Conservation (phyloP, 2,888 invertebrate species). For the Arenicola marina region DNA sequence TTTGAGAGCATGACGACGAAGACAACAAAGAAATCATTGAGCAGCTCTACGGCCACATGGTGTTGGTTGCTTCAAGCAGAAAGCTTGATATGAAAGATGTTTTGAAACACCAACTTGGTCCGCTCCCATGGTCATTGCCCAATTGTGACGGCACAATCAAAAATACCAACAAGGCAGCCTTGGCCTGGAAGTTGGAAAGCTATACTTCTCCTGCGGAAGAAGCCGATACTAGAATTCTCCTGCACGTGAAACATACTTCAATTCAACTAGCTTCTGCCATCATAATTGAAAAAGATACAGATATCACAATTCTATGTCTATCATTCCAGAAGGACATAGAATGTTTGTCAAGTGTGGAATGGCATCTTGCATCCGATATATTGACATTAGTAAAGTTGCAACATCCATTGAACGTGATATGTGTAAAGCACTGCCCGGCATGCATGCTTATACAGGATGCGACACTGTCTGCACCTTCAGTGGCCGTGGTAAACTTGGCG, state of each 20-base stretch:
- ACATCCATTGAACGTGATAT: constrained; percentile 19
- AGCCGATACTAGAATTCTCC: too few relatives aligned
- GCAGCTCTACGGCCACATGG: neutral
- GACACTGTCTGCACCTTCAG: constrained; percentile 29
- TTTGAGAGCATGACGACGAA: neutral
- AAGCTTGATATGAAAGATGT: constrained; percentile 12
- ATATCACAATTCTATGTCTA: too few relatives aligned
- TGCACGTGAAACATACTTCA: too few relatives aligned
- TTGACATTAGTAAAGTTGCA: too few relatives aligned
- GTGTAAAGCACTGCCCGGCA: constrained; percentile 19
- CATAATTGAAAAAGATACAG: too few relatives aligned
- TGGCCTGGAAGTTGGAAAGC: constrained; percentile 15
- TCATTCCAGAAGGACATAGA: too few relatives aligned
- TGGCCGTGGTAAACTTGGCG: constrained; percentile 20
- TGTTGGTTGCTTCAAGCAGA: neutral
- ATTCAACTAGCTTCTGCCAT: too few relatives aligned
- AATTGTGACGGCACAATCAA: constrained; percentile 19
- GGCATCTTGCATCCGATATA: too few relatives aligned
- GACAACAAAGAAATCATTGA: neutral
- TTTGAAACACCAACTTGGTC: constrained; percentile 24
- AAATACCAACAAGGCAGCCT: constrained; percentile 23
- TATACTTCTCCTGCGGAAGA: constrained; percentile 18
- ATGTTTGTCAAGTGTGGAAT: too few relatives aligned
- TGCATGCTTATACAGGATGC: constrained; percentile 31
- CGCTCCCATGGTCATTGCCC: constrained; percentile 25